Evolutionary conservation across 2,888 invertebrate species (phyloP), one percentile per base, ranked within the genome.

Genomic region (Molorchus minor): DNA sequence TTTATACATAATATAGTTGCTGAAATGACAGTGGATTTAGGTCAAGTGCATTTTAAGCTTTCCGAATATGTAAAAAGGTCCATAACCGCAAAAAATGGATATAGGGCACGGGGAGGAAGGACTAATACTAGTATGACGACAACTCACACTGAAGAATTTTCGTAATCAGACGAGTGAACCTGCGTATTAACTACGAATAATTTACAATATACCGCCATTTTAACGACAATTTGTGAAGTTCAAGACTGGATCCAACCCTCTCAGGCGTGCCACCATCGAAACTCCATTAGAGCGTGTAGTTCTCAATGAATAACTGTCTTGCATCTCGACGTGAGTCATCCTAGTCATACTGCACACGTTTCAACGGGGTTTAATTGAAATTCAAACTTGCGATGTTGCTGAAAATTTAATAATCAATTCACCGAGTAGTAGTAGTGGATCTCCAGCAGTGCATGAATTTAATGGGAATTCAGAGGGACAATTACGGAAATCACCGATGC

Each of bases 191-290:
- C n/a, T n/a, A n/a, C n/a, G n/a, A n/a, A n/a, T n/a, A 72, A 75
- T 72, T n/a, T 73, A 72, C 73, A 71, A 72, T 75, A 73, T 71
- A 72, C 71, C 71, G 70, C 71, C 64, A 74, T 73, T 73, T 71
- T 73, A 68, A 65, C 67, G 70, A 70, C 65, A 74, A 71, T 73
- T 75, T 69, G 69, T 66, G 57, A 70, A 73, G 71, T 73, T 73
- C 64, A 67, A 69, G 67, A 64, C 63, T 62, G 45, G 41, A 38
- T 59, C 44, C 41, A 20, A 49, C 29, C 43, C 17, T 38, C 40
- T 49, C 20, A 20, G 52, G 46, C 54, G 54, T 36, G 45, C 30
- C 12, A 19, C 46, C 17, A 41, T 54, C 52, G 53, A 51, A 51
- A 41, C 45, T 57, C 43, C 20, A 21, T 43, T 29, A 40, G 36